Base-by-base conservation (phyloP, 2,888 invertebrate genomes). In the Drosophila borealis region DNA sequence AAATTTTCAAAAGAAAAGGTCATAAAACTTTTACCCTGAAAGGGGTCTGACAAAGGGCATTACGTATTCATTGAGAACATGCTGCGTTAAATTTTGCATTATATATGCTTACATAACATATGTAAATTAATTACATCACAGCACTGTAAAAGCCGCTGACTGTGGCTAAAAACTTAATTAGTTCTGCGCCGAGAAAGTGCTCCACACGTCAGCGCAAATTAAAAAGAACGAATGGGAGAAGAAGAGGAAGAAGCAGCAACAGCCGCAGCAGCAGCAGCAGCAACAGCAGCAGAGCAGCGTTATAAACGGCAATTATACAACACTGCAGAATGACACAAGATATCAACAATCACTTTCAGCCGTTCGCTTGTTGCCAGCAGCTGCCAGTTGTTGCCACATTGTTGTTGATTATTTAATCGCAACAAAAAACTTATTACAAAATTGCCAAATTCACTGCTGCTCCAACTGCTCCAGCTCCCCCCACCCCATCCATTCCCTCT, bases 371-470 rank as follows among this genome's bases (percentile, higher is more conserved):
- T 86, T 81, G 83, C 87, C 87, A 83, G 42, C 19, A 83, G 42
- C 19, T 44, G 55, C 34, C 42, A 19, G 55, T 45, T 55, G 83
- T 55, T 55, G 83, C 87, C 87, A 86, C 83, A 81, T 67, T 84
- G 72, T 56, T 67, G 87, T 61, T 80, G 84, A 88, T 84, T 84
- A 89, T 84, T 87, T 84, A 89, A 84, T 84, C 87, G 72, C 70
- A 48, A n/a, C 50, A 57, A 60, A 64, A 49, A 81, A 88, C 70
- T 76, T 84, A 85, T 89, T 90, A 89, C 88, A 89, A 87, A 89
- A 89, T 78, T 84, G 77, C 84, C 70, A 89, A 81, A 85, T 78
- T 78, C 57, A 46, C 64, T 51, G 51, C 14, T 51, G 19, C 17
- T 29, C 17, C 39, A 19, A 14, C 34, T 51, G 19, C 17, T 29